Evolutionary conservation across 2,888 invertebrate genomes (phyloP), one percentile per base, ranked within the genome.

Genomic region (Lochmaea crataegi): DNA sequence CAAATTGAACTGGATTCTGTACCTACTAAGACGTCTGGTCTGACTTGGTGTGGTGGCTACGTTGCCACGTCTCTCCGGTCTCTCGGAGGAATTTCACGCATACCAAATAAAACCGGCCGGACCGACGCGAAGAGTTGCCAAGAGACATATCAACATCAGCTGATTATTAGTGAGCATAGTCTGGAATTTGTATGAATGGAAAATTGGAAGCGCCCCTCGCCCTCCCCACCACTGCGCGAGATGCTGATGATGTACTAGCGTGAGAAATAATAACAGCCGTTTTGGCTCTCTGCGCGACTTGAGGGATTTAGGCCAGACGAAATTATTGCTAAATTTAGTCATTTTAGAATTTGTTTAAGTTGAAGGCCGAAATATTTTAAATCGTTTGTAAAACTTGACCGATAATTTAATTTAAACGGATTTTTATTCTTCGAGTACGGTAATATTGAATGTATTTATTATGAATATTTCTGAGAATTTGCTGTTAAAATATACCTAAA

Each of bases 111-210:
- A 51, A 48, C 65, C 64, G 64, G 64, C 64, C 26, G 42, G 64
- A 45, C 22, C 64, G 58, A 58, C 45, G 26, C 42, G 70, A 57
- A 57, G 64, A 60, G 56, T 64, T 18, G 64, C 57, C 57, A 65
- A 70, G 70, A 63, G 61, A 56, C 70, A 41, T 56, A 70, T 70
- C 70, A 70, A 57, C 70, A 70, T 70, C 70, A 70, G 70, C 70
- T 70, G 70, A 70, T 66, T 70, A 70, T 70, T 70, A 70, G 42
- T 63, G 61, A 38, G 42, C 61, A 10, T 42, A 63, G 70, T 70
- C 53, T 64, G 70, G 70, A 70, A 70, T 70, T 70, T 45, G 70
- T 58, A 70, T 70, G 70, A 70, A 70, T 70, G 70, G 70, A 70
- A 70, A 64, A 64, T 70, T 70, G 42, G 70, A 70, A 57, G 41